A percentile compares a stretch with the other conserved stretches of the same genome.
Evolutionary conservation across 1,140 invertebrate species (phyloP).

Genomic region (Cydia fagiglandana): DNA sequence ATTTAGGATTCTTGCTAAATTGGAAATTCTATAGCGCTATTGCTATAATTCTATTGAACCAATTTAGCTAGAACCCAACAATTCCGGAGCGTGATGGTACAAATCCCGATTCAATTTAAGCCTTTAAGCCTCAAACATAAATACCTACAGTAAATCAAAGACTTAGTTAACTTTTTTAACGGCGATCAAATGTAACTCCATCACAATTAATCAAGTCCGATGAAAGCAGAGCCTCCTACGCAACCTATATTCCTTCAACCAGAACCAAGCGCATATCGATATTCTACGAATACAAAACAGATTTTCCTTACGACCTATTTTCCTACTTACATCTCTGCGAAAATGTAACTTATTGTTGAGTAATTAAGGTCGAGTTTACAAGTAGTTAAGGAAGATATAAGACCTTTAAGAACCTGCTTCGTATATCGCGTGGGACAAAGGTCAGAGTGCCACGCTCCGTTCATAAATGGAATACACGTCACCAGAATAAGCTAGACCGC

Average conservation of each 20-base stretch:
- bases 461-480: constrained; percentile 19
- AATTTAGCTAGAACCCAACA: too few relatives aligned
- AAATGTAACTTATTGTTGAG: neutral
- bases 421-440: neutral
- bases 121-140: too few relatives aligned
- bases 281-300: neutral
- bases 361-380: neutral
- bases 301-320: neutral
- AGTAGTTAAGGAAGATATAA: neutral
- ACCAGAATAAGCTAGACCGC: constrained; percentile 1
- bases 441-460: constrained; percentile 9
- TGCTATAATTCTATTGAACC: too few relatives aligned
- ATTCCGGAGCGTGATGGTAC: too few relatives aligned
- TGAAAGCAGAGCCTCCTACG: neutral
- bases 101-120: too few relatives aligned
- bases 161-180: neutral
- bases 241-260: neutral
- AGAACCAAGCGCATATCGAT: neutral
- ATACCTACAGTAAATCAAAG: neutral
- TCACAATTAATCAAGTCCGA: neutral
- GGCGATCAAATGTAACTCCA: neutral
- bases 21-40: too few relatives aligned
- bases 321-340: neutral
- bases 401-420: neutral
- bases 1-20: too few relatives aligned